phyloP scores from a whole-genome alignment of 1,140 invertebrate genomes.

The Drosophila miranda region DNA sequence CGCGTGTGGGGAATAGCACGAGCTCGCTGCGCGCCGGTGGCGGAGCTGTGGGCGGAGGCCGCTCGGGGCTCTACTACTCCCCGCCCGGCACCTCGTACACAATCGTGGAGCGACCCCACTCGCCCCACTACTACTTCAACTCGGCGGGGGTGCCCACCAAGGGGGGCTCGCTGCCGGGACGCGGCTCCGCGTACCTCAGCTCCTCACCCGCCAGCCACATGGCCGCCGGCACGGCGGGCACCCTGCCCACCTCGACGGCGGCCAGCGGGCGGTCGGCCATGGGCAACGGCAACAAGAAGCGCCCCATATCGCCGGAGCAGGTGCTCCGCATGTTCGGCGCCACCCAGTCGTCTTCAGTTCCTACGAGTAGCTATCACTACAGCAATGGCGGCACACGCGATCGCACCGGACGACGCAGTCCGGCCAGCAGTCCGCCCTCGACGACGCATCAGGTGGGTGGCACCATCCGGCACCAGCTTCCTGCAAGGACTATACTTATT shows the following conservation, averaged over 20 bases:
- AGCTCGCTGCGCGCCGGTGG: constrained; percentile 73
- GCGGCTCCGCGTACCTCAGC: constrained; percentile 86
- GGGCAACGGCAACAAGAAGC: constrained; percentile 84
- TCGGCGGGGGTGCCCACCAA: constrained; percentile 82
- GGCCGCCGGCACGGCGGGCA: constrained; percentile 82
- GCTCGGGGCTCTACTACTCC: constrained; percentile 87
- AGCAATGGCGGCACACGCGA: constrained; percentile 79
- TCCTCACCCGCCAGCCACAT: constrained; percentile 83
- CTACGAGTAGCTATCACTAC: constrained; percentile 82
- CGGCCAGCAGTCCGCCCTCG: constrained; percentile 89
- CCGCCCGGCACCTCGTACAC: constrained; percentile 91
- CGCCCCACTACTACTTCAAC: constrained; percentile 85
- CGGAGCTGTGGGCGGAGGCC: constrained; percentile 45
- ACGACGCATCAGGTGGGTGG: constrained; percentile 86
- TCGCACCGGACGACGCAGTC: constrained; percentile 84
- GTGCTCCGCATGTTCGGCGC: constrained; percentile 87
- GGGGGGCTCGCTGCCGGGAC: constrained; percentile 77
- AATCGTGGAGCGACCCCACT: constrained; percentile 91
- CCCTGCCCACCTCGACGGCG: constrained; percentile 78
- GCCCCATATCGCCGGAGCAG: constrained; percentile 90
- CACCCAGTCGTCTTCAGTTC: constrained; percentile 82
- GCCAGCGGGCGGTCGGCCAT: constrained; percentile 55
- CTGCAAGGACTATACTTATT: neutral
- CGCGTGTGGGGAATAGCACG: constrained; percentile 78
- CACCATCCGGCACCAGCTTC: neutral